Evolutionary conservation across 2,113 vertebrate species (phyloP).

Genomic region (Mirounga angustirostris): DNA sequence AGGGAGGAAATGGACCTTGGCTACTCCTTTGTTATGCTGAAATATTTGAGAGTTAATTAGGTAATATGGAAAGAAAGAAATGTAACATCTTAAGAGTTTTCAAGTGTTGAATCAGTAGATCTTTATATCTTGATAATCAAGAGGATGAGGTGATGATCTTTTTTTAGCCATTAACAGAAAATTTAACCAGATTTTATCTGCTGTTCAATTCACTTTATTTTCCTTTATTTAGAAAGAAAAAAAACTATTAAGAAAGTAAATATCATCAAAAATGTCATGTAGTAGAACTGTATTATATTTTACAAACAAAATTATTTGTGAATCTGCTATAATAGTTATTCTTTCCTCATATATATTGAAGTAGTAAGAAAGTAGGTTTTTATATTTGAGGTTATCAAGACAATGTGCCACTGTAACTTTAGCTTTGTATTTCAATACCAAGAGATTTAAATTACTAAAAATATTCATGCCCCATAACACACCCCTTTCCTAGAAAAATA

Average conservation of each 20-base stretch:
- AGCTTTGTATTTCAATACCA: not conserved
- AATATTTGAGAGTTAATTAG: not conserved
- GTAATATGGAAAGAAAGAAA: not conserved
- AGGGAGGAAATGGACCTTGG: not conserved
- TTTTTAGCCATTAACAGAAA: not conserved
- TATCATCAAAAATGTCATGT: not conserved
- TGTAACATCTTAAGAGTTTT: not conserved
- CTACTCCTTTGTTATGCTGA: not conserved
- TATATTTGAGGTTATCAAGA: not conserved
- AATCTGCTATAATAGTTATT: not conserved
- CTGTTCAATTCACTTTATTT: not conserved
- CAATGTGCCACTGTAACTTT: not conserved
- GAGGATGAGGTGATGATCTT: not conserved
- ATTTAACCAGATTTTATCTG: not conserved
- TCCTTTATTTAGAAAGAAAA: not conserved
- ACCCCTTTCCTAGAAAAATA: conserved; percentile 6
- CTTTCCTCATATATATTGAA: not conserved
- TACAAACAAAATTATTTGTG: not conserved
- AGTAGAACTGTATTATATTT: not conserved
- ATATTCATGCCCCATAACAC: not conserved
- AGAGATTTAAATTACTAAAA: not conserved
- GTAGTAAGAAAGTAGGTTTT: not conserved
- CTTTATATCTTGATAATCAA: not conserved
- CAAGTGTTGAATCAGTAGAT: not conserved
- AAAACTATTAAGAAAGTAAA: not conserved